Evolutionary conservation across 2,888 invertebrate genomes (phyloP).

Genomic region (Dicyrtoma fusca): DNA sequence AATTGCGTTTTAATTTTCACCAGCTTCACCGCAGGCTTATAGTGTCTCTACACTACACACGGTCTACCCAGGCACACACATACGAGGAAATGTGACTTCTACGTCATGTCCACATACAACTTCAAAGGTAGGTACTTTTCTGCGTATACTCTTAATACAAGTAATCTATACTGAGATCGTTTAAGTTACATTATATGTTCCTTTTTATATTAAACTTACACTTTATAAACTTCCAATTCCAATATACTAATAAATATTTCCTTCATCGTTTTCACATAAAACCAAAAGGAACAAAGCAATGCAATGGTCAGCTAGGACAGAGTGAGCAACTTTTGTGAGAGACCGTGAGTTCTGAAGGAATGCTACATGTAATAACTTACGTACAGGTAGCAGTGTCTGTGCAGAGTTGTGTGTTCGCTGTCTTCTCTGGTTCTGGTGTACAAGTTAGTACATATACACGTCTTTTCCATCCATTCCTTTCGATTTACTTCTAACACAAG

Average conservation of each 20-base stretch:
- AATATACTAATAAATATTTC: background rate
- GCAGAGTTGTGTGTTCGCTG: no score
- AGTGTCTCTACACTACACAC: slow-evolving; percentile 1
- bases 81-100: background rate
- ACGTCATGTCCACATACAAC: background rate
- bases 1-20: slow-evolving; percentile 44
- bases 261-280: background rate
- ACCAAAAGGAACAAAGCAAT: background rate
- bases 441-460: slow-evolving; percentile 11
- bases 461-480: background rate
- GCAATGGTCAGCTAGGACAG: no score
- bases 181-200: no score
- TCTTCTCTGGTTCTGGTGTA: background rate
- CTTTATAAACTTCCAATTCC: no score
- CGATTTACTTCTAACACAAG: background rate
- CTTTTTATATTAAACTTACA: no score
- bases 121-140: background rate
- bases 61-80: background rate
- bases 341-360: background rate
- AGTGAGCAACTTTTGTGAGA: no score
- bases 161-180: background rate
- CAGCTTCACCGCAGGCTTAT: slow-evolving; percentile 30
- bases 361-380: no score
- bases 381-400: no score
- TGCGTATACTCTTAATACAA: background rate